These are phyloP conservation scores for Drosophila lutescens DNA, from an alignment of 2,888 invertebrate genomes.

Conservation along the genomic window DNA sequence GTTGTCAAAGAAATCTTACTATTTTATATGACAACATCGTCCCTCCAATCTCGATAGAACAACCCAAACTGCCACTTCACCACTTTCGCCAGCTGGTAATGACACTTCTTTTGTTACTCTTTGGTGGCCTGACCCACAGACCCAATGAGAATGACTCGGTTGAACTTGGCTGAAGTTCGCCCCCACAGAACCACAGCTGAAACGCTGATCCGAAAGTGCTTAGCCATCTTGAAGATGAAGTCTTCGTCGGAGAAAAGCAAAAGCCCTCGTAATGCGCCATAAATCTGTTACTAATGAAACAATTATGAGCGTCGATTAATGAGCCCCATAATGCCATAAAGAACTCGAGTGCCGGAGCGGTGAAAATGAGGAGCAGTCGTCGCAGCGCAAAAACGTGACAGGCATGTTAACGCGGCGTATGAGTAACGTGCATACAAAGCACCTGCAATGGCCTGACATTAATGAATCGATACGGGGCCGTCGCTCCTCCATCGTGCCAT, in stretches of 20 bases:
- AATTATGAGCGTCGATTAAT: slow-evolving; percentile 76
- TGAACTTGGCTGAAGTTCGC: slow-evolving; percentile 10
- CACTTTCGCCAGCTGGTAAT: slow-evolving; percentile 35
- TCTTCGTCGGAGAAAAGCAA: slow-evolving; percentile 40
- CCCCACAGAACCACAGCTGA: slow-evolving; percentile 16
- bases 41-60: not conserved
- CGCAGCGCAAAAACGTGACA: slow-evolving; percentile 60
- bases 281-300: slow-evolving; percentile 78
- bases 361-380: slow-evolving; percentile 23
- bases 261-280: slow-evolving; percentile 58
- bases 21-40: slow-evolving; percentile 6
- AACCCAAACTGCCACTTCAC: slow-evolving; percentile 4
- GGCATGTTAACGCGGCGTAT: slow-evolving; percentile 66
- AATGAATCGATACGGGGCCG: slow-evolving; percentile 63
- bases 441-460: slow-evolving; percentile 41
- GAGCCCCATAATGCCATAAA: slow-evolving; percentile 37
- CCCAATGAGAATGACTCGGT: slow-evolving; percentile 24
- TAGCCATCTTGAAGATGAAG: slow-evolving; percentile 46
- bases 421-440: slow-evolving; percentile 55
- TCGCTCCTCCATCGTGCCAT: slow-evolving; percentile 4
- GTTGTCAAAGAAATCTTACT: not conserved
- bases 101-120: slow-evolving; percentile 40
- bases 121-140: slow-evolving; percentile 1
- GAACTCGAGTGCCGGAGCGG: slow-evolving; percentile 32
- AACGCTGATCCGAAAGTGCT: slow-evolving; percentile 56